Evolutionary conservation across 1,140 invertebrate species (phyloP), one percentile per base, ranked within the genome.

Genomic region (Ruditapes philippinarum): DNA sequence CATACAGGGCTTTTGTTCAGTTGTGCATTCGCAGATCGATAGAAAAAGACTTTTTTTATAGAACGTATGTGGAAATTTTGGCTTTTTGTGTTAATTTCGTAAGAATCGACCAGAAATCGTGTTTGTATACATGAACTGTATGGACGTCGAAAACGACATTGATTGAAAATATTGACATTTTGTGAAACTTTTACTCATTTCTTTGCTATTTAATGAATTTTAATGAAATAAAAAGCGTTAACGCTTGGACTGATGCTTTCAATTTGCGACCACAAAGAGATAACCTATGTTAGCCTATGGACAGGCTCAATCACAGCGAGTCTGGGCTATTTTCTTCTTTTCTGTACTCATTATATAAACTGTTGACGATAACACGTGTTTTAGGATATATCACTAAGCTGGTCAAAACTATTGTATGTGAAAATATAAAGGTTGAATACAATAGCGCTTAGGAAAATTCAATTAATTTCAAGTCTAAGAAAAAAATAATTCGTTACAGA

Each of bases 171-270:
- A 5, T 5, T 54, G 5, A 22, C 5, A 54, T 54, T 54, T 54
- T 54, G 14, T 54, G 51, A 54, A 54, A 54, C 51, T 54, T 54
- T 54, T 54, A 5, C 7, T 54, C 51, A 54, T 54, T 54, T 5
- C 19, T 54, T 54, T 54, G 51, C 51, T 54, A 54, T 54, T 54
- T 54, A 3, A 54, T 4, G 51, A 19, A 54, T 54, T 54, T 54
- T 54, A 54, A 54, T 68, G 9, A 68, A 68, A 68, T 68, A 68
- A 68, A 68, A 68, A 31, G 65, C 65, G n/a, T 68, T 68, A 68
- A 68, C 65, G 11, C 65, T 68, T 68, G 65, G 65, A 68, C 33
- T 68, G 65, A 68, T 28, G 9, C 65, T 31, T 68, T 68, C 65
- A 68, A 33, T 5, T 28, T 14, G 65, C 65, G 28, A 68, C 65